Conservation (phyloP, 2,113 vertebrate species). For the Chinchilla lanigera region DNA sequence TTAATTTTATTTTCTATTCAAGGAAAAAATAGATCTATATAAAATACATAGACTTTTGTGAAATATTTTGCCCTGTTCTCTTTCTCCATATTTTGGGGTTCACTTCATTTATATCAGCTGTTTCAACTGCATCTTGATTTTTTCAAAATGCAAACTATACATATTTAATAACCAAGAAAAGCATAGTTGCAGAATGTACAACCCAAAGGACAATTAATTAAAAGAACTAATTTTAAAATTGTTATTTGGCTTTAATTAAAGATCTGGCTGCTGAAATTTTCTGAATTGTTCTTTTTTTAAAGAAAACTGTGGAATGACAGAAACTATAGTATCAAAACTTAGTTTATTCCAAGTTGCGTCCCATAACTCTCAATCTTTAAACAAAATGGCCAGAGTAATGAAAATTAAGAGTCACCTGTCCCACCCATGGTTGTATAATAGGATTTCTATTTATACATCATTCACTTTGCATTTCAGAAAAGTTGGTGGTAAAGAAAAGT, state of each 20-base stretch:
- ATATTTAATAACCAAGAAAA: conserved; percentile 61
- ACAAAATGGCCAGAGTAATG: not conserved
- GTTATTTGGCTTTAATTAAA: conserved; percentile 70
- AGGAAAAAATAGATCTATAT: conserved; percentile 70
- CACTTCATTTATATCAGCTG: conserved; percentile 71
- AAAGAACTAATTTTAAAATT: conserved; percentile 67
- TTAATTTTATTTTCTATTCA: conserved; percentile 59
- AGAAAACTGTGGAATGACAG: not conserved
- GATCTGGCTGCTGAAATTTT: conserved; percentile 55
- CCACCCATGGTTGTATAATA: not conserved
- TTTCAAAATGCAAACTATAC: conserved; percentile 20
- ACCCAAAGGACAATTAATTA: conserved; percentile 60
- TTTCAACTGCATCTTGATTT: conserved; percentile 75
- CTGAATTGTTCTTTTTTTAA: not conserved
- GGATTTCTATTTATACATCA: conserved; percentile 22
- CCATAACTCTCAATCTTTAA: not conserved
- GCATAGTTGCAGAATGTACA: conserved; percentile 36
- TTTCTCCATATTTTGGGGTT: conserved; percentile 77
- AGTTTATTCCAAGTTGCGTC: not conserved
- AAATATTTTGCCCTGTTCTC: conserved; percentile 64
- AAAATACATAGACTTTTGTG: conserved; percentile 48
- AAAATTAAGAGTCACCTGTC: not conserved
- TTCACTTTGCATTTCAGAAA: conserved; percentile 50
- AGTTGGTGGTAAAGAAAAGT: conserved; percentile 24
- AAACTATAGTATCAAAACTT: not conserved